Conservation (phyloP, 2,888 invertebrate species). For the Phragmatobia fuliginosa region DNA sequence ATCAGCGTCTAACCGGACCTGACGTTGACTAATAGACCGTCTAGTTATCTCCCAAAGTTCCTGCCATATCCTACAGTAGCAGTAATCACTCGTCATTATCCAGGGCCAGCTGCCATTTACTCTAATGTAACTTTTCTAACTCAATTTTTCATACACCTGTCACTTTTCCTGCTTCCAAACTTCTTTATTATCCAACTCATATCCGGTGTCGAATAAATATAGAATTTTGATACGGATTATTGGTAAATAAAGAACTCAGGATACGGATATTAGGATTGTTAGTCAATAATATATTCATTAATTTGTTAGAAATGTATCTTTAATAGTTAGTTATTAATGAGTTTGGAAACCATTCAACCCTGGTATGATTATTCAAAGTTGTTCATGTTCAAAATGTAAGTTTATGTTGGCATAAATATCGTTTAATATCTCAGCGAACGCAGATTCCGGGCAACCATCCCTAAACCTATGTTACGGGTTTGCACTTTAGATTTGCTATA, state of each 20-base stretch:
- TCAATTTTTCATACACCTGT: constrained; percentile 52
- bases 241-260: constrained; percentile 49
- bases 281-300: constrained; percentile 53
- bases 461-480: constrained; percentile 18
- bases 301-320: constrained; percentile 54
- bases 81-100: constrained; percentile 49
- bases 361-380: constrained; percentile 52
- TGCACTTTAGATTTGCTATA: constrained; percentile 16
- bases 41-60: constrained; percentile 44
- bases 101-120: constrained; percentile 36
- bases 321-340: constrained; percentile 59
- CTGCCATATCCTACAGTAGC: constrained; percentile 30
- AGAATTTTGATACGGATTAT: too few species aligned
- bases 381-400: constrained; percentile 45
- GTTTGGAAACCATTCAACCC: constrained; percentile 55
- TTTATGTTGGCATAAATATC: constrained; percentile 47
- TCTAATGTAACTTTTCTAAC: constrained; percentile 50
- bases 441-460: constrained; percentile 18
- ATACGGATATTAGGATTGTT: constrained; percentile 39
- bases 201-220: constrained; percentile 38
- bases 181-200: constrained; percentile 17
- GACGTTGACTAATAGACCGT: constrained; percentile 47
- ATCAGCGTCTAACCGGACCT: constrained; percentile 35
- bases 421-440: constrained; percentile 34
- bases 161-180: constrained; percentile 32